These are phyloP conservation scores for Centropristis striata DNA, from an alignment of 2,113 vertebrate genomes.

Conservation along the genomic window DNA sequence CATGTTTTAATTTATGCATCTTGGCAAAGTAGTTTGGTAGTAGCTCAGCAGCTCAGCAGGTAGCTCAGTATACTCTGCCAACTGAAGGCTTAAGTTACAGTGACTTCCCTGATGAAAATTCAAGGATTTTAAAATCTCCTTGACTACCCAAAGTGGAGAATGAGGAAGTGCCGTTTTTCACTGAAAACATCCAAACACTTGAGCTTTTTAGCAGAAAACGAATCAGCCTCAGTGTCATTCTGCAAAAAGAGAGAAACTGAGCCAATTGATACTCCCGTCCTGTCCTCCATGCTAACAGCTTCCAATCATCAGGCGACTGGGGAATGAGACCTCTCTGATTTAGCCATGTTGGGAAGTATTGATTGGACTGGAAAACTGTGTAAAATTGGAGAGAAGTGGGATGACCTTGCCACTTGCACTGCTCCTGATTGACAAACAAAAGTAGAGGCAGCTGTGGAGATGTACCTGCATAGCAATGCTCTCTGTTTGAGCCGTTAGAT, in stretches of 20 bases:
- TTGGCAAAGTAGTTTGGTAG: neutral
- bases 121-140: neutral
- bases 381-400: conserved; percentile 44
- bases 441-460: conserved; percentile 17
- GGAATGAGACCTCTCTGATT: conserved; percentile 45
- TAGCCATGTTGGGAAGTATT: conserved; percentile 45
- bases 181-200: neutral
- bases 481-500: neutral
- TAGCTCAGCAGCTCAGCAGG: no score
- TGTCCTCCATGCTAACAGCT: conserved; percentile 41
- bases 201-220: conserved; percentile 3
- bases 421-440: conserved; percentile 52
- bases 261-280: conserved; percentile 16
- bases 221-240: conserved; percentile 1
- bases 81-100: neutral
- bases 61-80: neutral
- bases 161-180: neutral
- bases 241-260: neutral
- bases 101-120: neutral
- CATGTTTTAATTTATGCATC: neutral
- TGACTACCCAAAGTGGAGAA: neutral
- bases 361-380: conserved; percentile 56
- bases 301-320: conserved; percentile 48
- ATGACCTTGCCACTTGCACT: conserved; percentile 63
- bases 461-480: conserved; percentile 37